A percentile compares a stretch with the other conserved stretches of the same genome.
Conservation (phyloP, 2,113 vertebrate genomes). For the Nyctereutes procyonoides region DNA sequence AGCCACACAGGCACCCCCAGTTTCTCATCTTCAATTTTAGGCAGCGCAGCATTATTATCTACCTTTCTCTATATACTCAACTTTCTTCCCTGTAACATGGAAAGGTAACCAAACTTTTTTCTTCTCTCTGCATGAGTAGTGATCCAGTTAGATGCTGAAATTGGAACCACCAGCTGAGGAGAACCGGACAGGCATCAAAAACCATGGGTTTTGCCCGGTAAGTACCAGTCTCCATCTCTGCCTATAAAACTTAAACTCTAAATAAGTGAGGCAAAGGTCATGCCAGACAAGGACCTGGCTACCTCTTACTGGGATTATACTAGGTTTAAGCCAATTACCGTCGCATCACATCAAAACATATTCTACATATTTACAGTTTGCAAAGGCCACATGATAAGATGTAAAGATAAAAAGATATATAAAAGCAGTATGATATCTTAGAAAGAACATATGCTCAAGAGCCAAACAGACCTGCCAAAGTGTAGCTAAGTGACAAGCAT, state of each 20-base stretch:
- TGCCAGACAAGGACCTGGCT: background rate
- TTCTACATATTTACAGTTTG: background rate
- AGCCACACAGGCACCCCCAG: background rate
- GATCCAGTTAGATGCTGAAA: background rate
- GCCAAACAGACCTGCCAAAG: background rate
- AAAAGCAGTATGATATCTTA: background rate
- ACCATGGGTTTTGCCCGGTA: background rate
- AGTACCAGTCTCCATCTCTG: background rate
- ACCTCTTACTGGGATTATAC: background rate
- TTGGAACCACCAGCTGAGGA: background rate
- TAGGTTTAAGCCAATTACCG: background rate
- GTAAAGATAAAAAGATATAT: background rate
- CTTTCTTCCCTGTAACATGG: background rate
- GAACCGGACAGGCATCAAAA: background rate
- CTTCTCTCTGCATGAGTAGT: background rate
- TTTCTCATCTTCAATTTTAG: background rate
- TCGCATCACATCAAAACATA: conserved; percentile 4
- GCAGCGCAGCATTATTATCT: background rate
- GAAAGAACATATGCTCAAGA: conserved; percentile 1
- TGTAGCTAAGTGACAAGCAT: background rate
- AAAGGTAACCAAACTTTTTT: background rate
- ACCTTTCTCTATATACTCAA: background rate
- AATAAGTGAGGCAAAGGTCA: background rate
- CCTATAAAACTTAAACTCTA: background rate
- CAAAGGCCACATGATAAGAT: background rate